phyloP scores from a whole-genome alignment of 2,113 vertebrate species.

The Lamprologus ornatipinnis region DNA sequence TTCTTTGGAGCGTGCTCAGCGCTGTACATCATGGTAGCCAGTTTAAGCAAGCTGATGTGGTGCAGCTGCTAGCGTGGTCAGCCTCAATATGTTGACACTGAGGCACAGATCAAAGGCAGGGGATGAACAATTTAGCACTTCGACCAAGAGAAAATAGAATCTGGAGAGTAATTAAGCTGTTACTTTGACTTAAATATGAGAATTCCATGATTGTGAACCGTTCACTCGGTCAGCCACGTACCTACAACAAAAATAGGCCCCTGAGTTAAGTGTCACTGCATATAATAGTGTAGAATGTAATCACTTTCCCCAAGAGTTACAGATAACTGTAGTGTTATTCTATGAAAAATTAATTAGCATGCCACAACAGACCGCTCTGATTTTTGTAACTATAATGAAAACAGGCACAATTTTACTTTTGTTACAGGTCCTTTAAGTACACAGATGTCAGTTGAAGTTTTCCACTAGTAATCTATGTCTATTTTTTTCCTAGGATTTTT shows the following conservation, averaged over 20 bases:
- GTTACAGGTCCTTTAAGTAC: not conserved
- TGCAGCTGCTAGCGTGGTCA: slow-evolving; percentile 53
- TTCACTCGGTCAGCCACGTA: not conserved
- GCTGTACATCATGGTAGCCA: slow-evolving; percentile 82
- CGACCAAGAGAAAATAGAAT: slow-evolving; percentile 5
- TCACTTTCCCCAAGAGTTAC: not conserved
- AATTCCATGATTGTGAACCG: slow-evolving; percentile 3
- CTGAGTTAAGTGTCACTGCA: not conserved
- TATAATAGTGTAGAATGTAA: not conserved
- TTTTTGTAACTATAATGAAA: not conserved
- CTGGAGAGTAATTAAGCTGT: slow-evolving; percentile 27
- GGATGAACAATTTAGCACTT: slow-evolving; percentile 19
- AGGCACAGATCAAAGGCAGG: slow-evolving; percentile 35
- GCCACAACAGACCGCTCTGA: not conserved
- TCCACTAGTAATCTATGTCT: not conserved
- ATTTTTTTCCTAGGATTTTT: not conserved
- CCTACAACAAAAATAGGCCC: slow-evolving; percentile 18
- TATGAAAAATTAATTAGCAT: not conserved
- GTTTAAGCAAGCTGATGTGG: slow-evolving; percentile 27
- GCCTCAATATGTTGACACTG: slow-evolving; percentile 22
- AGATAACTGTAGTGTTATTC: not conserved
- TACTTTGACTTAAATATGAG: slow-evolving; percentile 25
- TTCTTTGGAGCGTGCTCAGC: slow-evolving; percentile 83
- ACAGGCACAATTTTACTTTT: not conserved
- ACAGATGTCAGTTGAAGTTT: not conserved